These are phyloP conservation scores for Bothrops alternatus DNA, from an alignment of 2,797 vertebrate species.

Conservation along the genomic window DNA sequence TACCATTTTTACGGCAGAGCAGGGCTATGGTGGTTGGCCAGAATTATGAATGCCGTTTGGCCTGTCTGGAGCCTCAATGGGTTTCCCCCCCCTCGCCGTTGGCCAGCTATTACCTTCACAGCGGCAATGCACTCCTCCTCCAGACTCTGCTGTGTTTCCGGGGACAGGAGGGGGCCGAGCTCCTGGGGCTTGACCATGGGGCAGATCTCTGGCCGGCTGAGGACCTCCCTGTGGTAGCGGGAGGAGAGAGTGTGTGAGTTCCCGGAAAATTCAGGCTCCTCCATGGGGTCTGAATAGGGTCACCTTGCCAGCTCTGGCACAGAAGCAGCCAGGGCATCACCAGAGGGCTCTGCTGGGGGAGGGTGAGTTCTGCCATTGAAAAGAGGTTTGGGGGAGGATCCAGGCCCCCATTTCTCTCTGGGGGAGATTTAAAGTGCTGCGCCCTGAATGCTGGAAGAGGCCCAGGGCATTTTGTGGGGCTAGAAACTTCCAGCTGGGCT, in stretches of 20 bases:
- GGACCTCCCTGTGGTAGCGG: slow-evolving; percentile 76
- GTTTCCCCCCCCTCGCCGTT: no score
- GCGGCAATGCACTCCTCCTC: slow-evolving; percentile 85
- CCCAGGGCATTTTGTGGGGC: neutral
- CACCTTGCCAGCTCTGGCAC: neutral
- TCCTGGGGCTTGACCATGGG: slow-evolving; percentile 73
- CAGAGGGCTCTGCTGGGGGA: neutral
- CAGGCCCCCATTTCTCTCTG: neutral
- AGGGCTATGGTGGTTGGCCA: neutral
- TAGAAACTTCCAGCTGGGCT: neutral
- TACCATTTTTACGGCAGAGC: neutral
- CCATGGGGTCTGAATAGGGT: neutral
- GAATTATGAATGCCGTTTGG: neutral
- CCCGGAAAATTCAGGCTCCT: neutral
- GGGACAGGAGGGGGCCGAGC: slow-evolving; percentile 77
- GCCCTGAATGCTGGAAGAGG: neutral
- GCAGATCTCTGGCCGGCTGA: slow-evolving; percentile 81
- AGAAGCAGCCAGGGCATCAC: neutral
- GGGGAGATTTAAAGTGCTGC: neutral
- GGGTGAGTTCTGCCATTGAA: neutral
- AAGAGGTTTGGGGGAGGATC: neutral
- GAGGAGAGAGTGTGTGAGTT: no score
- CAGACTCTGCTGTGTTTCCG: slow-evolving; percentile 77
- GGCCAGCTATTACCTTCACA: slow-evolving; percentile 75
- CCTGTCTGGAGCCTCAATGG: neutral